Evolutionary conservation across 1,140 invertebrate species (phyloP).

Genomic region (Thaumetopoea pityocampa): DNA sequence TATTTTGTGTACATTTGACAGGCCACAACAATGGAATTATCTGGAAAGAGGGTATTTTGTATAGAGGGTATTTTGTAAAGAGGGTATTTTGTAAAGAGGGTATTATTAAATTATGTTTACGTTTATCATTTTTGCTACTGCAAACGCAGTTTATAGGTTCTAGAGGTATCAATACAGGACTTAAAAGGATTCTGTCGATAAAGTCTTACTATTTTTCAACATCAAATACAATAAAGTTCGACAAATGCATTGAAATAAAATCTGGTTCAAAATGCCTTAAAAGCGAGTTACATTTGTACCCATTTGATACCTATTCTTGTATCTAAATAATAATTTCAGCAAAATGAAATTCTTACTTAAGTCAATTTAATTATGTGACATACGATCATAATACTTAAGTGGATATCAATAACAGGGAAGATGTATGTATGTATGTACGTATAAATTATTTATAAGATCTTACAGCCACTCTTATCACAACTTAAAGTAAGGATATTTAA

Average conservation of each 20-base stretch:
- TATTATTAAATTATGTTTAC: no score
- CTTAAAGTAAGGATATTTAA: no score
- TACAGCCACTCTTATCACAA: slow-evolving; percentile 74
- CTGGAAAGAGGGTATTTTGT: no score
- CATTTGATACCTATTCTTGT: slow-evolving; percentile 51
- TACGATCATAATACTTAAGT: slow-evolving; percentile 13
- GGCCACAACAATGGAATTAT: no score
- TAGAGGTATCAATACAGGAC: slow-evolving; percentile 62
- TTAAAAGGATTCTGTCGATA: slow-evolving; percentile 38
- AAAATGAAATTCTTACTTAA: slow-evolving; percentile 22
- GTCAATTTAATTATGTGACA: slow-evolving; percentile 11
- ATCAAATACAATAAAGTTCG: slow-evolving; percentile 41
- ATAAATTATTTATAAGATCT: slow-evolving; percentile 37
- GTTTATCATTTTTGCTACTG: no score
- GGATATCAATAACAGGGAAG: slow-evolving; percentile 24
- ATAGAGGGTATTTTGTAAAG: no score
- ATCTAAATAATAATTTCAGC: slow-evolving; percentile 34
- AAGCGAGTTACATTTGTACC: slow-evolving; percentile 46
- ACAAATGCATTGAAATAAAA: slow-evolving; percentile 55
- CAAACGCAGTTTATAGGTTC: no score
- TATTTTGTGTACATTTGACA: no score
- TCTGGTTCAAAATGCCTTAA: slow-evolving; percentile 42
- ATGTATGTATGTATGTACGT: slow-evolving; percentile 18
- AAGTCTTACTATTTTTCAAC: slow-evolving; percentile 33
- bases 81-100: no score